Evolutionary conservation across 2,888 invertebrate genomes (phyloP), one percentile per base, ranked within the genome.

Genomic region (Phaonia tiefii): DNA sequence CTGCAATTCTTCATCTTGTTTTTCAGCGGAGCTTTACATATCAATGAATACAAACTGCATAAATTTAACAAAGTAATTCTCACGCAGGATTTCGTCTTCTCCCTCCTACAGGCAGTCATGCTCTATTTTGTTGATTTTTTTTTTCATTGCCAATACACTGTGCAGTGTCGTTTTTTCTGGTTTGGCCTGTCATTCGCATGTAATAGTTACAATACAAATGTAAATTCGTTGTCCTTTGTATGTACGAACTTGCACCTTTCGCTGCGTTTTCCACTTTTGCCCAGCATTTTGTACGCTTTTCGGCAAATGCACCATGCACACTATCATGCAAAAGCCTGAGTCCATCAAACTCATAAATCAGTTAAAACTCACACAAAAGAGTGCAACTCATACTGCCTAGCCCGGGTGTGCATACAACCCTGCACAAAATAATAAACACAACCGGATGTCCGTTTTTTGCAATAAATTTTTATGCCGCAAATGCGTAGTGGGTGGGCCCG

Each of bases 261-360:
- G 15, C 46, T 54, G 26, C n/a, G n/a, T 13, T 65, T 69, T 60
- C 8, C 11, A 58, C 60, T 70, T 69, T 63, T 51, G n/a, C 15
- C n/a, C 11, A 25, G 26, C 26, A 2, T 56, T 13, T 56, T 56
- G 13, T 56, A 13, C 26, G 15, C 26, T 37, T 58, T 39, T 37
- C 17, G 39, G 60, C 60, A 39, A 60, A 60, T 60, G 39, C 60
- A 26, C 46, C n/a, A 4, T 66, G 46, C 26, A 49, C 46, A 17
- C 54, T 31, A 31, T 31, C 31, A 31, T 31, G 26, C 49, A 46
- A 49, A 80, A 71, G 80, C 80, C 74, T 74, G 76, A 86, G 87
- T 87, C 87, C 88, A 87, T 89, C 89, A 89, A 86, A 83, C 80
- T 85, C 89, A 89, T 89, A 89, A 89, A 89, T 89, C 89, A 89